Evolutionary conservation across 2,888 invertebrate genomes (phyloP).

Genomic region (Parthenolecanium corni): DNA sequence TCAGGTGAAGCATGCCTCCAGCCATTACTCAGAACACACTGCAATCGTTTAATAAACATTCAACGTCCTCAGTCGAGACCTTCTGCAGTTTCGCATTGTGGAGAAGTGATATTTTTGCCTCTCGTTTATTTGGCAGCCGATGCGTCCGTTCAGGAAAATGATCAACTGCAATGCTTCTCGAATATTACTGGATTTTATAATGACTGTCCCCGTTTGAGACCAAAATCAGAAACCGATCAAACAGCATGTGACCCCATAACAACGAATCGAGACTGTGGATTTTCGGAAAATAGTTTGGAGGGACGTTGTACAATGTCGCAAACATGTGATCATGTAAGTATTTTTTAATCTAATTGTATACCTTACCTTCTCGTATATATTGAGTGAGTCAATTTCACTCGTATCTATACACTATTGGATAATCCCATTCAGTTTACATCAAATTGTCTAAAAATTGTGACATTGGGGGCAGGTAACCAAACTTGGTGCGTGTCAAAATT

Average conservation of each 20-base stretch:
- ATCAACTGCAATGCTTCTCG: conserved; percentile 35
- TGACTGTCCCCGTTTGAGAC: conserved; percentile 37
- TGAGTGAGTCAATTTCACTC: no score
- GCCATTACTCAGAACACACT: neutral
- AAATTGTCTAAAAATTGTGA: no score
- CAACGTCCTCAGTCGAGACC: neutral
- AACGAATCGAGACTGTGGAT: conserved; percentile 41
- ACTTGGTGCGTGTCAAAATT: no score
- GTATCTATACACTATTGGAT: no score
- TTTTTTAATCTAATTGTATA: no score
- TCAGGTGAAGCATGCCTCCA: neutral
- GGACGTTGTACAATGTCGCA: conserved; percentile 41
- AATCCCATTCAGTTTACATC: no score
- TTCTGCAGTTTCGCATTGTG: neutral
- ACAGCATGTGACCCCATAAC: conserved; percentile 40
- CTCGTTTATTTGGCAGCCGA: conserved; percentile 37
- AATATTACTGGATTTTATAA: conserved; percentile 37
- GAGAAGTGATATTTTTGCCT: conserved; percentile 43
- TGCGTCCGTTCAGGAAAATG: conserved; percentile 34
- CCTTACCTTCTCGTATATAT: no score
- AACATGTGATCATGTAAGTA: conserved; percentile 40
- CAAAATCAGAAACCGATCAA: conserved; percentile 37
- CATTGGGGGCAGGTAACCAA: no score
- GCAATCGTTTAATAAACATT: neutral
- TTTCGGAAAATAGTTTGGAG: conserved; percentile 38